Evolutionary conservation across 2,888 invertebrate genomes (phyloP), one percentile per base, ranked within the genome.

Genomic region (Aleiodes testaceus): DNA sequence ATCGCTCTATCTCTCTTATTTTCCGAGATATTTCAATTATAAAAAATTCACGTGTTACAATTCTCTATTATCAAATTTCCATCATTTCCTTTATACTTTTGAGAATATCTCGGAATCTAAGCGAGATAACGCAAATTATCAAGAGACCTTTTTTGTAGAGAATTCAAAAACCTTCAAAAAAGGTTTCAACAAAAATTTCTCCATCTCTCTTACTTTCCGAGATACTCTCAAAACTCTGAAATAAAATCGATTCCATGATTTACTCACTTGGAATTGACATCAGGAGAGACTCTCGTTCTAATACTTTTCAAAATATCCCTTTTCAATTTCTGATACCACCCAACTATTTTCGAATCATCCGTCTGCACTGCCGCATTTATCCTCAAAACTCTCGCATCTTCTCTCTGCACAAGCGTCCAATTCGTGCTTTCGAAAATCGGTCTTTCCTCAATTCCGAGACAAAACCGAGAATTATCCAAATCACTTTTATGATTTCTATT

Each of bases 301-400:
- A 79, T 64, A 68, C 75, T 79, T 66, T 79, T 81, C 53, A 81
- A 47, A 30, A 84, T 64, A 11, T 78, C 78, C 3, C 77, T 76
- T 45, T 78, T 81, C 12, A 84, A 53, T 67, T 75, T 81, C 12
- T 30, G 42, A 65, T 80, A 82, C 82, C 83, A 84, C 16, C 70
- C 66, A 45, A 53, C 68, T 22, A 69, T 66, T 50, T 44, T 77
- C 16, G 73, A 68, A 14, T 70, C 67, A 30, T 74, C 75, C 36
- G 74, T 78, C 44, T 70, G 61, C 11, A 66, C n/a, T 4, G n/a
- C 30, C 55, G 16, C 73, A 3, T 72, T 73, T 3, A 45, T 50
- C 36, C 71, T 68, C 12, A 72, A 65, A 22, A 69, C 74, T 16
- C 18, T 12, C 5, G 59, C 16, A 14, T 36, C 20, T 50, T 55